Evolutionary conservation across 2,113 vertebrate genomes (phyloP).

Genomic region (Melanotaenia duboulayi): DNA sequence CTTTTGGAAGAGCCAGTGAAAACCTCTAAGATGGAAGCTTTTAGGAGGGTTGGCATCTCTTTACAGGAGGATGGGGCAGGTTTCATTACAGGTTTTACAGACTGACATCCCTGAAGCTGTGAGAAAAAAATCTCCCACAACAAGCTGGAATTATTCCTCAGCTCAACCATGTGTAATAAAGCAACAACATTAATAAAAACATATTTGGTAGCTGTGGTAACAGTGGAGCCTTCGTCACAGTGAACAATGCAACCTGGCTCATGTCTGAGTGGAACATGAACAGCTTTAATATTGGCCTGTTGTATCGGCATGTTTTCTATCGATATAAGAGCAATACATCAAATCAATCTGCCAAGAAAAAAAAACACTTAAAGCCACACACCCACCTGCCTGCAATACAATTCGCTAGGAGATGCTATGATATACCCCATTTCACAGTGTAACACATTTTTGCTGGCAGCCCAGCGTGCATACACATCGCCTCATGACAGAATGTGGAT

Average conservation of each 20-base stretch:
- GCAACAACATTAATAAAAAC: conserved; percentile 50
- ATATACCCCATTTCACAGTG: conserved; percentile 54
- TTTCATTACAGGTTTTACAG: conserved; percentile 62
- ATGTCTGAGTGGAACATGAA: conserved; percentile 37
- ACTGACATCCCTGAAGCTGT: conserved; percentile 58
- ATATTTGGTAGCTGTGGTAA: conserved; percentile 31
- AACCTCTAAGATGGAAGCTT: conserved; percentile 57
- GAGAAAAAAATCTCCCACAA: conserved; percentile 63
- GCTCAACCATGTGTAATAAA: conserved; percentile 45
- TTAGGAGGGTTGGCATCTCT: conserved; percentile 55
- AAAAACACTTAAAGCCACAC: conserved; percentile 1
- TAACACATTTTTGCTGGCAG: conserved; percentile 52
- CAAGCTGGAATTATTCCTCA: conserved; percentile 35
- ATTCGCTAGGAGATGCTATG: conserved; percentile 52
- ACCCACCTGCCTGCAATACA: conserved; percentile 57
- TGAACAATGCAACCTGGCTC: conserved; percentile 21
- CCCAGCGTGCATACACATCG: conserved; percentile 44
- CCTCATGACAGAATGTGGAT: conserved; percentile 70
- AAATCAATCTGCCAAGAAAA: conserved; percentile 33
- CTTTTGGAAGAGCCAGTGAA: conserved; percentile 33
- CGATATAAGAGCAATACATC: conserved; percentile 33
- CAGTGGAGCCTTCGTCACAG: conserved; percentile 16
- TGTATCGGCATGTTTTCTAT: conserved; percentile 33
- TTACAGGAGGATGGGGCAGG: conserved; percentile 55
- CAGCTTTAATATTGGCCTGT: conserved; percentile 38